A percentile compares a stretch with the other conserved stretches of the same genome.
These are phyloP conservation scores for Accipiter virgatus DNA, from an alignment of 2,113 vertebrate genomes.

Conservation along the genomic window DNA sequence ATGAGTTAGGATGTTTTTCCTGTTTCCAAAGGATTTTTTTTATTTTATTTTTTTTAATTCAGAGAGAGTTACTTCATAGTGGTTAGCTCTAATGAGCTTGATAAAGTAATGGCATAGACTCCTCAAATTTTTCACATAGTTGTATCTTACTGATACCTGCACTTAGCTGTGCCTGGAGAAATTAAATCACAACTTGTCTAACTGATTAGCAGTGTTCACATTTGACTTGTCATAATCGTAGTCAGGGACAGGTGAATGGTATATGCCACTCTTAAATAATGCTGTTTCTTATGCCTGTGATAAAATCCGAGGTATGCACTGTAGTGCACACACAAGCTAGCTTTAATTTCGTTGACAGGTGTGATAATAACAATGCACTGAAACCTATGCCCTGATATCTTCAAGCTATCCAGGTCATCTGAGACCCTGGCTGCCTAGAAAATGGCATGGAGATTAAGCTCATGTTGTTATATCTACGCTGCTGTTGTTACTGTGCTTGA, in stretches of 20 bases:
- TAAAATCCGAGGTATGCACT: not conserved
- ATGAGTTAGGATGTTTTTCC: not conserved
- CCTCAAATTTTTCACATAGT: not conserved
- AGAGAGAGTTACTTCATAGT: not conserved
- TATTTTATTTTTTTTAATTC: not conserved
- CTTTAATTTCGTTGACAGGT: not conserved
- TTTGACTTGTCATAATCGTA: not conserved
- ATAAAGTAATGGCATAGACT: not conserved
- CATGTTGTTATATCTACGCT: not conserved
- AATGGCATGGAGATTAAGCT: not conserved
- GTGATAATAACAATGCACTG: not conserved
- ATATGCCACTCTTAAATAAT: not conserved
- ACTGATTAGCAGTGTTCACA: not conserved
- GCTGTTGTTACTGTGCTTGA: not conserved
- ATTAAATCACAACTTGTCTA: not conserved
- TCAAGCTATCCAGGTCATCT: not conserved
- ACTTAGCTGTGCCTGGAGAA: not conserved
- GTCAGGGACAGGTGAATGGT: not conserved
- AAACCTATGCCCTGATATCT: not conserved
- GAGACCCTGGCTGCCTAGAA: not conserved
- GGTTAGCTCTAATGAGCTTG: not conserved
- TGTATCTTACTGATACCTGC: not conserved
- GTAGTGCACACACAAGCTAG: rapidly evolving
- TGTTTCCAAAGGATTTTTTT: not conserved
- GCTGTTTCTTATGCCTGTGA: not conserved